phyloP scores from a whole-genome alignment of 2,888 invertebrate species.

The Buathra laborator region DNA sequence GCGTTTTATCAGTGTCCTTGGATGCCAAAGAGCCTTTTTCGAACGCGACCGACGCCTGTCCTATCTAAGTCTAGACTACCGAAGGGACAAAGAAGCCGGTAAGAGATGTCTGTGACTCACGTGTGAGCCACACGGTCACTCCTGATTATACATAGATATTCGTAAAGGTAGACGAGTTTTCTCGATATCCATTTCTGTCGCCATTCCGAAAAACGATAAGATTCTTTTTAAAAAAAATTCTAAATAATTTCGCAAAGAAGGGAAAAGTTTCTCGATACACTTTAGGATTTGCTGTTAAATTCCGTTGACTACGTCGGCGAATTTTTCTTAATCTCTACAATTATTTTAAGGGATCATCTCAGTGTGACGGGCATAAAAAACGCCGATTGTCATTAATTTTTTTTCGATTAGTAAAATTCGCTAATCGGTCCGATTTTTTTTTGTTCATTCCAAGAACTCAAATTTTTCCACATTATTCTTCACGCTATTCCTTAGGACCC shows the following conservation, averaged over 20 bases:
- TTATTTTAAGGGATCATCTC: too few relatives aligned
- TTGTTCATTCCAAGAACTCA: too few relatives aligned
- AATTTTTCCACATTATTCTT: too few relatives aligned
- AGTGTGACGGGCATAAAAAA: too few relatives aligned
- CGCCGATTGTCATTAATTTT: too few relatives aligned
- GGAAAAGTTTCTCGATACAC: background rate
- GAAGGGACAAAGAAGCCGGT: constrained; percentile 43
- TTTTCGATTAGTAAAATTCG: too few relatives aligned
- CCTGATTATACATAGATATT: constrained; percentile 3
- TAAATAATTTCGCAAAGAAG: background rate
- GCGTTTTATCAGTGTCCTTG: constrained; percentile 58
- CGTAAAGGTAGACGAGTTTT: constrained; percentile 25
- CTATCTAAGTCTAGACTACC: constrained; percentile 76
- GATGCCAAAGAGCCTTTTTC: constrained; percentile 47
- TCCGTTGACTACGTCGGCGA: background rate
- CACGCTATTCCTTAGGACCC: too few relatives aligned
- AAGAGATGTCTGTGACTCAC: constrained; percentile 27
- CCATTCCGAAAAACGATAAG: background rate
- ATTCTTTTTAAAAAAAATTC: background rate
- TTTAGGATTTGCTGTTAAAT: background rate
- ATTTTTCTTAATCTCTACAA: too few relatives aligned
- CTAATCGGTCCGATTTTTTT: too few relatives aligned
- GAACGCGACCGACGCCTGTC: constrained; percentile 72
- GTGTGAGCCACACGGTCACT: constrained; percentile 19
- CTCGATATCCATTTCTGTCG: background rate